Evolutionary conservation across 2,113 vertebrate species (phyloP).

Genomic region (Tenebrosternarchus preto): DNA sequence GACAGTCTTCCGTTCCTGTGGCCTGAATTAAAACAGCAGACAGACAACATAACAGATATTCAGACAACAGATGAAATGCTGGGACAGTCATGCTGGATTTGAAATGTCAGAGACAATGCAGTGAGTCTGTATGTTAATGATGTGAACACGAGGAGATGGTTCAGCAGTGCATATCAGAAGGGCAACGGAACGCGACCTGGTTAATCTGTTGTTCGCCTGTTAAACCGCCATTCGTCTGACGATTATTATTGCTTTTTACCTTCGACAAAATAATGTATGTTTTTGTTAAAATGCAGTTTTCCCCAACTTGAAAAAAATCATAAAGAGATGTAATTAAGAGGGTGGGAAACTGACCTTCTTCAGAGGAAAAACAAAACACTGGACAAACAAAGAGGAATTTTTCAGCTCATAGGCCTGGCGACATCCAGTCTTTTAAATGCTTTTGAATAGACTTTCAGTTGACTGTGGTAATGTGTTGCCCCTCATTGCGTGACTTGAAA

Average conservation of each 20-base stretch:
- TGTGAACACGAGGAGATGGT: too few relatives aligned
- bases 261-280: background rate
- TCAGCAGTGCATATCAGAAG: background rate
- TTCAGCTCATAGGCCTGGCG: slow-evolving; percentile 11
- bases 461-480: slow-evolving; percentile 77
- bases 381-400: slow-evolving; percentile 9
- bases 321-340: background rate
- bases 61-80: too few relatives aligned
- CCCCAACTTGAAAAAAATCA: background rate
- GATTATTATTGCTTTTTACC: too few relatives aligned
- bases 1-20: too few relatives aligned
- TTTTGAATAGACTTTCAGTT: slow-evolving; percentile 42
- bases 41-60: too few relatives aligned
- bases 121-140: too few relatives aligned
- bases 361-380: background rate
- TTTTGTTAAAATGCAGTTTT: background rate
- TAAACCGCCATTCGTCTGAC: too few relatives aligned
- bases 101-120: too few relatives aligned
- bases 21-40: too few relatives aligned
- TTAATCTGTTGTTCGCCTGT: background rate
- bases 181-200: background rate
- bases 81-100: too few relatives aligned
- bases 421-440: slow-evolving; percentile 5
- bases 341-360: background rate
- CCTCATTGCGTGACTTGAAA: slow-evolving; percentile 83